Base-by-base conservation (phyloP, 1,140 invertebrate genomes). In the Drosophila pseudoobscura region DNA sequence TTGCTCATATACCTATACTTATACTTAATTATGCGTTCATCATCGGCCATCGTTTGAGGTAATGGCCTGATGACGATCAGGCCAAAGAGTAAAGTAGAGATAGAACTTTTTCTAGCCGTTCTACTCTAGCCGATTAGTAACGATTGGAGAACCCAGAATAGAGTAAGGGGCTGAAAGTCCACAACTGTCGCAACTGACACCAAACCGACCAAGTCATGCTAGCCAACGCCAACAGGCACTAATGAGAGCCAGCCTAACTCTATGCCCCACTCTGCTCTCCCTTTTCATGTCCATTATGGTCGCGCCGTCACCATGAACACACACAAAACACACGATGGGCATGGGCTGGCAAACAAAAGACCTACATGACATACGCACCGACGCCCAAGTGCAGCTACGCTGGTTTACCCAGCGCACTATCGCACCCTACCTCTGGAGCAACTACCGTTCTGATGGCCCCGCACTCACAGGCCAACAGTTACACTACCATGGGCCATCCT, bases 321-420 rank as follows among this genome's bases (percentile, higher is more conserved):
- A 22, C 35, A 59, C 55, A 74, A 70, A 61, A 51, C 56, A 51
- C 50, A 26, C 65, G 63, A 62, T 73, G 74, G 46, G 60, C 31
- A 62, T 73, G 74, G 46, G 60, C 31, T 39, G 61, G 71, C 71
- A 78, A 64, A 71, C 68, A 73, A 68, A 65, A 82, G 80, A 76
- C 78, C 22, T 85, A 82, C 49, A 82, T 85, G 75, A 82, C 78
- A 61, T 82, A 85, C 73, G 80, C 78, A 52, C 80, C 78, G 43
- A 82, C 78, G 47, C 70, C 80, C 56, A 80, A 80, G 54, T 84
- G 78, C 45, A 80, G 52, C 62, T 84, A 80, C 54, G 75, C 53
- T 20, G 70, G 63, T 17, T 54, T 83, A 51, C 44, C 61, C n/a
- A 58, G 71, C 50, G 54, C 55, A 41, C 80, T 68, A 49, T 61